A percentile compares a stretch with the other conserved stretches of the same genome.
Evolutionary conservation across 2,797 vertebrate genomes (phyloP).

Genomic region (Pangasius krempfi): DNA sequence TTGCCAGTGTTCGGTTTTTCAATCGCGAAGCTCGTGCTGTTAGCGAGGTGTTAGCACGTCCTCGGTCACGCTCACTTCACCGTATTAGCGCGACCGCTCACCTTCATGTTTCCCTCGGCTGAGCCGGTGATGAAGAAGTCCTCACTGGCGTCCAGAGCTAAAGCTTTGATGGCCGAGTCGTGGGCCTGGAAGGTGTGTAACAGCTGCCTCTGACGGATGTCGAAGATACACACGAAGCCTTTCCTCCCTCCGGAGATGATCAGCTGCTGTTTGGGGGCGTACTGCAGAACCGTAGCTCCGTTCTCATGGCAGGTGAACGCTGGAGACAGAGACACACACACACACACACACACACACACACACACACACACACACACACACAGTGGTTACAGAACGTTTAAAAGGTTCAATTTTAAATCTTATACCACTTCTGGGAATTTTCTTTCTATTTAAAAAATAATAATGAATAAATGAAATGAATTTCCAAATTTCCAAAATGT

Average conservation of each 20-base stretch:
- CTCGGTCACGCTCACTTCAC: neutral
- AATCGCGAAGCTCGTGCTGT: neutral
- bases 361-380: neutral
- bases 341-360: neutral
- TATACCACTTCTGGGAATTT: neutral
- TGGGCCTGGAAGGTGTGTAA: constrained; percentile 97
- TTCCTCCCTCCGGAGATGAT: constrained; percentile 93
- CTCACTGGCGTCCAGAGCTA: constrained; percentile 88
- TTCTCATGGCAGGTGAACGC: constrained; percentile 96
- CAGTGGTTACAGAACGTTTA: neutral
- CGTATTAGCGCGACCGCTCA: constrained; percentile 57
- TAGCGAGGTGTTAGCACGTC: neutral
- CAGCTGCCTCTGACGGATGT: constrained; percentile 93
- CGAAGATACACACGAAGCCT: constrained; percentile 90
- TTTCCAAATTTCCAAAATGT: neutral
- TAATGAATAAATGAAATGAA: neutral
- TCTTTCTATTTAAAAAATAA: neutral
- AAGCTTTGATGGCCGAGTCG: constrained; percentile 93
- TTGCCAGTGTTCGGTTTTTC: neutral
- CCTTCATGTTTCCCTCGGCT: constrained; percentile 98
- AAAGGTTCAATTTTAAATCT: neutral
- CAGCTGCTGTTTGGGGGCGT: constrained; percentile 92
- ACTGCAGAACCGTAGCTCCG: constrained; percentile 94
- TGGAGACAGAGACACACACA: constrained; percentile 58
- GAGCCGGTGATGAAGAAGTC: constrained; percentile 96